A percentile compares a stretch with the other conserved stretches of the same genome.
Evolutionary conservation across 2,797 vertebrate species (phyloP).

Genomic region (Clarias fuscus): DNA sequence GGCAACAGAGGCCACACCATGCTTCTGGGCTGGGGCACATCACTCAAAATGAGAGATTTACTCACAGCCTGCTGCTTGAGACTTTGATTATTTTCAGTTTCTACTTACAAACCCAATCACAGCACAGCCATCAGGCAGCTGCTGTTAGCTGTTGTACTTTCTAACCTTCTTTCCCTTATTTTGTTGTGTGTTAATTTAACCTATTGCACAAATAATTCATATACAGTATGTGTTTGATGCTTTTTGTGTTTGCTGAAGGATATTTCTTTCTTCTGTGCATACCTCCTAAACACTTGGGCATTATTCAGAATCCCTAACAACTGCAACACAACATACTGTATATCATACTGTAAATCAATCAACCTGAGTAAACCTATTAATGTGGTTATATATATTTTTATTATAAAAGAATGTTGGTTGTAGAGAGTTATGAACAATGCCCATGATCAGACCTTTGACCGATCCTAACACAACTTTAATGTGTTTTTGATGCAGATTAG

Average conservation of each 20-base stretch:
- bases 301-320: slow-evolving; percentile 50
- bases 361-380: neutral
- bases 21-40: slow-evolving; percentile 25
- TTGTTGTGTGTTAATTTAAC: slow-evolving; percentile 61
- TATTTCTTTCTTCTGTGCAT: slow-evolving; percentile 23
- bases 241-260: slow-evolving; percentile 18
- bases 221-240: slow-evolving; percentile 20
- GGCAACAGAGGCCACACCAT: slow-evolving; percentile 64
- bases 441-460: slow-evolving; percentile 20
- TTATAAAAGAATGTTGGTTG: slow-evolving; percentile 14
- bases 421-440: slow-evolving; percentile 51
- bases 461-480: slow-evolving; percentile 1
- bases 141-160: slow-evolving; percentile 30
- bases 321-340: neutral
- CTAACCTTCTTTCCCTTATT: slow-evolving; percentile 63
- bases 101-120: slow-evolving; percentile 47
- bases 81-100: slow-evolving; percentile 65
- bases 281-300: slow-evolving; percentile 27
- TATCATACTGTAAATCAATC: neutral
- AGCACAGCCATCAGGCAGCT: slow-evolving; percentile 15
- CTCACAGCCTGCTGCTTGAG: slow-evolving; percentile 57
- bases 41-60: slow-evolving; percentile 41
- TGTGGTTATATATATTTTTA: neutral
- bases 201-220: slow-evolving; percentile 47
- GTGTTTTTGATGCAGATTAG: slow-evolving; percentile 20